A percentile compares a stretch with the other conserved stretches of the same genome.
Evolutionary conservation across 2,888 invertebrate species (phyloP).

Genomic region (Hemithea aestivaria): DNA sequence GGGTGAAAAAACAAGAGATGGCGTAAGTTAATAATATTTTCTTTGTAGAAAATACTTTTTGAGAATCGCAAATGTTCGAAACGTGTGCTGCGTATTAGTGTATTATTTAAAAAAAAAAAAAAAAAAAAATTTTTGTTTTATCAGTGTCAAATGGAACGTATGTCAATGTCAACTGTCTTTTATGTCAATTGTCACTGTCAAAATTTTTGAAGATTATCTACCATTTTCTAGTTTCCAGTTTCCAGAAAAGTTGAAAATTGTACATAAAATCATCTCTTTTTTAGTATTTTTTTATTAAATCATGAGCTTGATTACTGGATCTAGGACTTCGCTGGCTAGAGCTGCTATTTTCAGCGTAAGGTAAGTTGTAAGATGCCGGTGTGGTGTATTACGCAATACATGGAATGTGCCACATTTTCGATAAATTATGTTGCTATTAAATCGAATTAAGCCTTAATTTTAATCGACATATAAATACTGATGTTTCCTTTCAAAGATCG

Average conservation of each 20-base stretch:
- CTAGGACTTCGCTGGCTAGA: constrained; percentile 48
- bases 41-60: too few species aligned
- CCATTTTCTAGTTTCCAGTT: background rate
- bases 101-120: too few species aligned
- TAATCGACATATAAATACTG: too few species aligned
- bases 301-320: constrained; percentile 58
- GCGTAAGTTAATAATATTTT: constrained; percentile 43
- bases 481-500: too few species aligned
- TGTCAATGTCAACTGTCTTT: too few species aligned
- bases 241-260: too few species aligned
- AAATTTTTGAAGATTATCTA: background rate
- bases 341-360: constrained; percentile 53
- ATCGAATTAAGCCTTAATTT: too few species aligned
- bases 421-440: too few species aligned
- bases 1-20: constrained; percentile 66
- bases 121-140: too few species aligned
- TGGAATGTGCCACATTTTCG: constrained; percentile 17
- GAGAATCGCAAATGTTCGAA: too few species aligned
- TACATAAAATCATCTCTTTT: background rate
- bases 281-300: constrained; percentile 21
- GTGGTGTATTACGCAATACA: constrained; percentile 56
- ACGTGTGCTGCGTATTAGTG: too few species aligned
- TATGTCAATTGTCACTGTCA: background rate
- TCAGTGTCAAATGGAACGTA: too few species aligned
- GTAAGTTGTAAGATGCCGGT: constrained; percentile 46